Base-by-base conservation (phyloP, 2,113 vertebrate species). In the Seriola rivoliana region DNA sequence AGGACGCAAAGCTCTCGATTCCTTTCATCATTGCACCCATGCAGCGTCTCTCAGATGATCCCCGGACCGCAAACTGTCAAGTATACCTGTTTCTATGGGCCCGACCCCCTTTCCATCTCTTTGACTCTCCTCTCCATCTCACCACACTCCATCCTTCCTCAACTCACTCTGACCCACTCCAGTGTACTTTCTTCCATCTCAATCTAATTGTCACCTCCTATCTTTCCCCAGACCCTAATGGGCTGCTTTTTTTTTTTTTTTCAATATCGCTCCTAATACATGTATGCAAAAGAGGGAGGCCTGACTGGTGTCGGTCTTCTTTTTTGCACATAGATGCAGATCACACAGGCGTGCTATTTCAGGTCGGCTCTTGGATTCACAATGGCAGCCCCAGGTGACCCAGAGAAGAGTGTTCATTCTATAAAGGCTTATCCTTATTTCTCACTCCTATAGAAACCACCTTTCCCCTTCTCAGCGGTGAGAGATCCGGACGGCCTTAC, bases 21-120 rank as follows among this genome's bases (percentile, higher is more conserved):
- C 87, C 90, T 95, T 94, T 95, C 90, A 95, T 94, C 91, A 90
- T 68, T 40, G 78, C 81, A 89, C 84, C 88, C 85, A 84, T 89
- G 91, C 80, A 70, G 85, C 79, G 85, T 88, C 88, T 90, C 82
- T 90, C 67, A 75, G 88, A 92, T 93, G 91, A 94, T 93, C 91
- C 91, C 67, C 34, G 76, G 89, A 88, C 90, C 57, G 78, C 85
- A 91, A 93, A 94, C 90, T 93, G 88, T 93, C 93, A 94, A 93
- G 89, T 89, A 73, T 91, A 94, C 92, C 93, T 94, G 90, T 90
- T 93, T 93, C 85, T 88, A 82, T 91, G 75, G 87, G 79, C 75
- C 80, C 21, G 17, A 66, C 85, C 82, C 71, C 85, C 32, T 82
- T 82, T 75, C 89, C 75, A 72, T 84, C 85, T 91, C 82, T 78